phyloP scores from a whole-genome alignment of 2,797 vertebrate species.

The Karalla daura region DNA sequence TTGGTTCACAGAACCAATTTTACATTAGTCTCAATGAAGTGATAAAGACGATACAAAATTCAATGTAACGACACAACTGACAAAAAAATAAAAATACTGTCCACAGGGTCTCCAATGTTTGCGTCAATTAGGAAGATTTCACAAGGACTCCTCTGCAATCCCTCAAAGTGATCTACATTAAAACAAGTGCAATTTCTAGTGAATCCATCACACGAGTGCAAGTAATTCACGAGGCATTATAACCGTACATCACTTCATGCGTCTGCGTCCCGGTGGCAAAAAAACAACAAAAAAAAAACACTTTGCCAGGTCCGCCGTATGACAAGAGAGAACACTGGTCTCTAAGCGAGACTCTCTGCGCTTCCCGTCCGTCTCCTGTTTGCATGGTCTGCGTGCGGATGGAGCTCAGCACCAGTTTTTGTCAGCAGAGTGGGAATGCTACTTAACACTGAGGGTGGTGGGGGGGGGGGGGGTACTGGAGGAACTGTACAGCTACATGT shows the following conservation, averaged over 20 bases:
- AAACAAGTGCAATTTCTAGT: conserved; percentile 72
- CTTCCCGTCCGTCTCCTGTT: conserved; percentile 3
- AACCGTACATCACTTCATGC: conserved; percentile 55
- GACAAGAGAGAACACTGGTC: conserved; percentile 16
- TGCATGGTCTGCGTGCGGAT: conserved; percentile 42
- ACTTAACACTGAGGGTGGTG: conserved; percentile 39
- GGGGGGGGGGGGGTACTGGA: conserved; percentile 20
- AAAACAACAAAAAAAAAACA: too few species aligned
- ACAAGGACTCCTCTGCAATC: conserved; percentile 40
- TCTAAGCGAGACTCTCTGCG: conserved; percentile 4
- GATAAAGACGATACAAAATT: conserved; percentile 73
- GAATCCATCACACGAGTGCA: conserved; percentile 65
- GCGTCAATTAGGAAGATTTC: conserved; percentile 42
- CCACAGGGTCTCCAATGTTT: conserved; percentile 45
- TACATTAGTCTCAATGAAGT: conserved; percentile 71
- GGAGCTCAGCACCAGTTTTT: conserved; percentile 54
- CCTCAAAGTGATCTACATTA: conserved; percentile 52
- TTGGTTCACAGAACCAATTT: conserved; percentile 87
- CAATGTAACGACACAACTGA: conserved; percentile 61
- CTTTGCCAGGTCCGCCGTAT: conserved; percentile 12
- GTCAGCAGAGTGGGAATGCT: conserved; percentile 41
- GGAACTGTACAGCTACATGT: conserved; percentile 60
- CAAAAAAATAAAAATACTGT: conserved; percentile 64
- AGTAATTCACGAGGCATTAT: conserved; percentile 61
- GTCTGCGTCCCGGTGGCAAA: conserved; percentile 21